Evolutionary conservation across 2,797 vertebrate genomes (phyloP).

Genomic region (Muscicapa comitata): DNA sequence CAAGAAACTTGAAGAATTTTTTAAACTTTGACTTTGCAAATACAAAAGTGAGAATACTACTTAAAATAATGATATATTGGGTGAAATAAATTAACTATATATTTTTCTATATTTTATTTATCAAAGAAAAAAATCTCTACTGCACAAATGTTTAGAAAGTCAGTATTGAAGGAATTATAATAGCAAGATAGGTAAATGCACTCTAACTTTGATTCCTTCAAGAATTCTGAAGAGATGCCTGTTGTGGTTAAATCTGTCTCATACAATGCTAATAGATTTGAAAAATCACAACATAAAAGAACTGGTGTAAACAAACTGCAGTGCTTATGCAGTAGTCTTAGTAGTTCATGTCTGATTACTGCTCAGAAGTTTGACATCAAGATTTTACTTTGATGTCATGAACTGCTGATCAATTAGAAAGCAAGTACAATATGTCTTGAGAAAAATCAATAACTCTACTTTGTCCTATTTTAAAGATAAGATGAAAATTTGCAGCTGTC

Average conservation of each 20-base stretch:
- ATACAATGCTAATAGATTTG: not conserved
- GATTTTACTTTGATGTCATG: not conserved
- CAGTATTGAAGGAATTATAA: not conserved
- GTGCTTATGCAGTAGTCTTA: not conserved
- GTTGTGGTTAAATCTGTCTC: not conserved
- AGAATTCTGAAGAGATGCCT: not conserved
- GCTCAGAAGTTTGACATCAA: not conserved
- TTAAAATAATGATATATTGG: not conserved
- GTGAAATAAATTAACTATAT: not conserved
- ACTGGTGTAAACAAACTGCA: not conserved
- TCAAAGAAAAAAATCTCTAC: not conserved
- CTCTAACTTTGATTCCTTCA: not conserved
- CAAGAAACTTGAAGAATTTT: not conserved
- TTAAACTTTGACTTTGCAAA: not conserved
- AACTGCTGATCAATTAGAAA: constrained; percentile 9
- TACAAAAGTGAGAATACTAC: not conserved
- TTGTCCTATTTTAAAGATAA: not conserved
- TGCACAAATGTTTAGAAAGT: not conserved
- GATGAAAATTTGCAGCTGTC: not conserved
- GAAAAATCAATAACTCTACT: constrained; percentile 5
- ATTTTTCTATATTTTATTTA: not conserved
- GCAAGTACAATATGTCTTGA: not conserved
- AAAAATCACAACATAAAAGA: not conserved
- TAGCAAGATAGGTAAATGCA: not conserved
- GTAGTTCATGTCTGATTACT: not conserved